Evolutionary conservation across 2,797 vertebrate genomes (phyloP), one percentile per base, ranked within the genome.

Genomic region (Oreochromis mossambicus): DNA sequence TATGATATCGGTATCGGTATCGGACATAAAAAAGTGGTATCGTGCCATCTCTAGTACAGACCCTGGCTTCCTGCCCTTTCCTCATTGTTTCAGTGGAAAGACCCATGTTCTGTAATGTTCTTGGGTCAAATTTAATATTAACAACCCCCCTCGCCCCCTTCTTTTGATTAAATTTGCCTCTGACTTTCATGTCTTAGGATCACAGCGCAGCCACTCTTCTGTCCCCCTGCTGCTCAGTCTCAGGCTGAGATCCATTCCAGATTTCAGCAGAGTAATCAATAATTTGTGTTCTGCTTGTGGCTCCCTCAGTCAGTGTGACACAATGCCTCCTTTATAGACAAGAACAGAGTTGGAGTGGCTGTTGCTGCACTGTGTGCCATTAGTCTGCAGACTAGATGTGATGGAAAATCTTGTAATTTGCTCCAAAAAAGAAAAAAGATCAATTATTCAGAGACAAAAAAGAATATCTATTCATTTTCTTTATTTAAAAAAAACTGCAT

Each of bases 41-140:
- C 24, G 24, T 26, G 24, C 24, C 24, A 4, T 26, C 24, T 26
- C 24, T 26, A 26, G 13, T 1, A 0, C 38, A 24, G 38, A 17
- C n/a, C 1, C 63, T 2, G 3, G 66, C 3, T 43, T 56, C 13
- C 26, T 55, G 13, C 54, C 7, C 24, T 15, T 14, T 56, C n/a
- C 38, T 70, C 5, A 11, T 43, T 3, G 41, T 70, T 70, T 26
- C 66, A 26, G 13, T 26, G 38, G 5, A 70, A 26, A 48, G 0
- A 48, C 9, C 15, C 24, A 0, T 19, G 41, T 43, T 17, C 14
- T 3, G 0, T 11, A 11, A 46, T 46, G 1, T 70, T 70, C 8
- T 46, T 29, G 8, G 41, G 24, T 17, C 5, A 46, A 46, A 41
- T 24, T 24, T 43, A 68, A 41, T 43, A 43, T 43, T 4, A 10